phyloP scores from a whole-genome alignment of 2,888 invertebrate genomes.

The Drosophila macrospina region DNA sequence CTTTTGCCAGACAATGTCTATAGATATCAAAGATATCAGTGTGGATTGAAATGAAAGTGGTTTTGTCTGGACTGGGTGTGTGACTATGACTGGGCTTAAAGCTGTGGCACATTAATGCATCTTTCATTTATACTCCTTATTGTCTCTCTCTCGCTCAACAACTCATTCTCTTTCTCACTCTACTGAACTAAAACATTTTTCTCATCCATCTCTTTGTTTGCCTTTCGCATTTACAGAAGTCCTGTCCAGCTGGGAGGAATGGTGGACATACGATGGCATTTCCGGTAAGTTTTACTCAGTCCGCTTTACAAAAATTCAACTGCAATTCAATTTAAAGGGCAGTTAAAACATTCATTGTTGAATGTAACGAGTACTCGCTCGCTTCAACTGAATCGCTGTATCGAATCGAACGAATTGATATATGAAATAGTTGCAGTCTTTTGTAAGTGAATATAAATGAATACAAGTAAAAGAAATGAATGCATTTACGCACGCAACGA shows the following conservation, averaged over 20 bases:
- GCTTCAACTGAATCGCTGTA: background rate
- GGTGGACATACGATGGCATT: constrained; percentile 98
- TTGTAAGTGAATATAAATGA: no score
- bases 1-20: constrained; percentile 44
- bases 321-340: constrained; percentile 14
- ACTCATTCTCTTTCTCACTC: background rate
- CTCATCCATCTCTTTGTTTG: constrained; percentile 15
- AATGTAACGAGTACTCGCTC: background rate
- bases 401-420: background rate
- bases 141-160: background rate
- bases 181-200: constrained; percentile 25
- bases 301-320: background rate
- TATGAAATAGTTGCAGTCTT: no score
- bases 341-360: background rate
- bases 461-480: no score
- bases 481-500: no score
- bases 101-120: constrained; percentile 50
- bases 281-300: constrained; percentile 90
- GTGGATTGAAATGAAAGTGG: constrained; percentile 15
- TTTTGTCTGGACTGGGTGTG: background rate
- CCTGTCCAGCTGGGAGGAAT: constrained; percentile 94
- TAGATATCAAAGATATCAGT: constrained; percentile 18
- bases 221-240: constrained; percentile 76
- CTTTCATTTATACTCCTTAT: constrained; percentile 1
- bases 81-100: constrained; percentile 31